phyloP scores from a whole-genome alignment of 2,888 invertebrate species.

The Diaprepes abbreviatus region DNA sequence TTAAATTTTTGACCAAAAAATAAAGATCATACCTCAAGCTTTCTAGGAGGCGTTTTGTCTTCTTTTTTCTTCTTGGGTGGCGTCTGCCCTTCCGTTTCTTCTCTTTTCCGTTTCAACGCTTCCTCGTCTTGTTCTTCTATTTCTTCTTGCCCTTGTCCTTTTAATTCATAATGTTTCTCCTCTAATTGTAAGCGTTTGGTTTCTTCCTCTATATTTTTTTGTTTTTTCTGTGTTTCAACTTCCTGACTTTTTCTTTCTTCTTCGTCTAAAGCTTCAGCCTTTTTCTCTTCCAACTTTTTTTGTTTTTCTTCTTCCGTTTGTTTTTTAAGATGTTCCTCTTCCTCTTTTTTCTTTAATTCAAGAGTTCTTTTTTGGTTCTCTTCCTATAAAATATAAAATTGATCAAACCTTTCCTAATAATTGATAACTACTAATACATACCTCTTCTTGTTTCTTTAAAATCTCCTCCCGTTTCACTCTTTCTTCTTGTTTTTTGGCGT shows the following conservation, averaged over 20 bases:
- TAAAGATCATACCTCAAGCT: slow-evolving; percentile 33
- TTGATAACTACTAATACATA: too few relatives aligned
- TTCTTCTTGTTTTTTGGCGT: slow-evolving; percentile 7
- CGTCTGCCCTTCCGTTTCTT: slow-evolving; percentile 6
- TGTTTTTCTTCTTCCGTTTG: slow-evolving; percentile 10
- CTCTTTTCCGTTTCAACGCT: slow-evolving; percentile 11
- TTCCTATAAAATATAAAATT: too few relatives aligned
- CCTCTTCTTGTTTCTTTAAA: slow-evolving; percentile 1
- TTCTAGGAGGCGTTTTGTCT: slow-evolving; percentile 38
- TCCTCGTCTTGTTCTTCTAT: background rate
- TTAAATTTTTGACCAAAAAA: too few relatives aligned
- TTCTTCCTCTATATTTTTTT: background rate
- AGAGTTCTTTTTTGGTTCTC: background rate
- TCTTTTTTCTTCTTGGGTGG: slow-evolving; percentile 34
- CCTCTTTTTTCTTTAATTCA: background rate
- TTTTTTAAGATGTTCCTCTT: background rate
- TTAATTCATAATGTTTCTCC: background rate
- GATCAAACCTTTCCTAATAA: too few relatives aligned
- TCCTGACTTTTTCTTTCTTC: too few relatives aligned
- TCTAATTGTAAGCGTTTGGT: background rate
- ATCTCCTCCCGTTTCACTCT: background rate
- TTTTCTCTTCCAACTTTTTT: background rate
- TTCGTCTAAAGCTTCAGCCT: too few relatives aligned
- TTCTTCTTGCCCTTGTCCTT: slow-evolving; percentile 43
- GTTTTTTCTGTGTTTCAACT: background rate